phyloP scores from a whole-genome alignment of 1,140 invertebrate species.

The Cryptotermes secundus region DNA sequence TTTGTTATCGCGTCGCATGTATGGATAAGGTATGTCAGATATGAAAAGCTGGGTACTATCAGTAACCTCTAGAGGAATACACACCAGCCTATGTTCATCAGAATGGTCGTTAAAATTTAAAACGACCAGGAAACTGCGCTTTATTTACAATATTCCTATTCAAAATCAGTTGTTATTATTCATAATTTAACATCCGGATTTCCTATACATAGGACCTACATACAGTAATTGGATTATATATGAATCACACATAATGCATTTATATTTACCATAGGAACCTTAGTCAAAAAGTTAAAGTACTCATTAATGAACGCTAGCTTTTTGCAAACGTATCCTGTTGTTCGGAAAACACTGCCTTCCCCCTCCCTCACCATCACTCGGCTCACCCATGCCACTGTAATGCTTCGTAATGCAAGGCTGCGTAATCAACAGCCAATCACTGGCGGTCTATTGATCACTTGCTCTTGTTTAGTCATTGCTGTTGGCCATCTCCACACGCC shows the following conservation, averaged over 20 bases:
- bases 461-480: neutral
- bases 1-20: too few relatives aligned
- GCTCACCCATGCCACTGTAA: neutral
- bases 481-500: neutral
- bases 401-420: constrained; percentile 2
- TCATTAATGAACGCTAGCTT: neutral
- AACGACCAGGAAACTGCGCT: neutral
- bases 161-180: neutral
- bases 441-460: neutral
- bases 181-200: neutral
- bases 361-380: too few relatives aligned
- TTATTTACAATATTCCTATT: too few relatives aligned
- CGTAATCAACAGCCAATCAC: constrained; percentile 8
- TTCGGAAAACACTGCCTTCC: neutral
- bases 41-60: too few relatives aligned
- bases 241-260: neutral
- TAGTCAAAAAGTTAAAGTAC: neutral
- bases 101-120: neutral
- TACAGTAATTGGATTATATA: constrained; percentile 1
- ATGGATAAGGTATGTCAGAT: too few relatives aligned
- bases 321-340: constrained; percentile 1
- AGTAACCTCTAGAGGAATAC: too few relatives aligned
- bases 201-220: neutral
- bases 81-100: neutral
- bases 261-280: neutral